phyloP scores from a whole-genome alignment of 2,888 invertebrate genomes.

The Macaria liturata region DNA sequence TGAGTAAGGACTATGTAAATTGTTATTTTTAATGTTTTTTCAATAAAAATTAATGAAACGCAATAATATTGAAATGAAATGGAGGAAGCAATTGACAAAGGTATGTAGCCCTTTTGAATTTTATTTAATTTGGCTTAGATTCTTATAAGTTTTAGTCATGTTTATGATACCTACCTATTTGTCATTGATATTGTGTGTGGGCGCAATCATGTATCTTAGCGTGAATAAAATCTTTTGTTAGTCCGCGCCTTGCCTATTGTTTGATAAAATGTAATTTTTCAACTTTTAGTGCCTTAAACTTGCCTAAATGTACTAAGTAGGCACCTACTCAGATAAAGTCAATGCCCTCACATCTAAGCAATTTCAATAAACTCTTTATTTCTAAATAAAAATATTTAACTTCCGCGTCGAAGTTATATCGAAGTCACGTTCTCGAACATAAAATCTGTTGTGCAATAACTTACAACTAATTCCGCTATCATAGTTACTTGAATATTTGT shows the following conservation, averaged over 20 bases:
- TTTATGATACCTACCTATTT: slow-evolving; percentile 53
- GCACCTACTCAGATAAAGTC: background rate
- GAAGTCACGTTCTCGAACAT: background rate
- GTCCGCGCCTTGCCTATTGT: slow-evolving; percentile 39
- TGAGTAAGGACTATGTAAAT: no score
- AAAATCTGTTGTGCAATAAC: slow-evolving; percentile 8
- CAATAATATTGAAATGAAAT: slow-evolving; percentile 66
- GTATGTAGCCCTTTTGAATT: slow-evolving; percentile 43
- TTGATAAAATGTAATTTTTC: slow-evolving; percentile 20
- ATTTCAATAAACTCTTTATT: no score
- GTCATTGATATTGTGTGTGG: slow-evolving; percentile 68
- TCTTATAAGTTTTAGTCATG: slow-evolving; percentile 35
- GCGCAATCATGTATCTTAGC: slow-evolving; percentile 65
- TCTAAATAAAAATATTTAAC: slow-evolving; percentile 1
- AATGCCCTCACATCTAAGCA: background rate
- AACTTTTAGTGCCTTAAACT: slow-evolving; percentile 2
- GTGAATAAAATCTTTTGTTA: slow-evolving; percentile 71
- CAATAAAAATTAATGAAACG: slow-evolving; percentile 40
- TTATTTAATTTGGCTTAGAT: slow-evolving; percentile 4
- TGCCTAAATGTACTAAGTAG: background rate
- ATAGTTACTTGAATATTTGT: no score
- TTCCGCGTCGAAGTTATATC: slow-evolving; percentile 30
- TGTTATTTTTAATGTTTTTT: slow-evolving; percentile 27
- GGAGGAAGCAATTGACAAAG: slow-evolving; percentile 65
- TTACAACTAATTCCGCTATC: background rate